Evolutionary conservation across 2,888 invertebrate genomes (phyloP).

Genomic region (Yponomeuta sedellus): DNA sequence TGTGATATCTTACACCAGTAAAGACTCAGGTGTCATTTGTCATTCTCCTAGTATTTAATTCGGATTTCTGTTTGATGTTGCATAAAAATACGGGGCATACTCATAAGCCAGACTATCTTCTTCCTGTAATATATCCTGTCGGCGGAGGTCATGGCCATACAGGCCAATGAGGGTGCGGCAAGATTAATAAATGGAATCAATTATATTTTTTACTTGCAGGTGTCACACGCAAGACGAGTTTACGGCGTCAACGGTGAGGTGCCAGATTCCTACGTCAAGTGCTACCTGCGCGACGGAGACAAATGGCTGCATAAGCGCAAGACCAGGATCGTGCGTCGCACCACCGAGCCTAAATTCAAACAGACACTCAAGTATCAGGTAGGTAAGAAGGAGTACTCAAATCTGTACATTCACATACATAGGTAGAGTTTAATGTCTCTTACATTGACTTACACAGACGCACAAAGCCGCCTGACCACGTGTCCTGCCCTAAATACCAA

Average conservation of each 20-base stretch:
- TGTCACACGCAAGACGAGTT: conserved; percentile 66
- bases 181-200: not conserved
- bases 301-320: conserved; percentile 94
- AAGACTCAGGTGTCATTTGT: no score
- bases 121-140: no score
- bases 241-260: conserved; percentile 81
- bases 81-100: no score
- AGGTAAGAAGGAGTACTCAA: conserved; percentile 49
- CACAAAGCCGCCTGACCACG: no score
- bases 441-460: no score
- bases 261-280: conserved; percentile 95
- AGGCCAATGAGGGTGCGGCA: no score
- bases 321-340: conserved; percentile 88
- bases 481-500: no score
- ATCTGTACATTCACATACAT: not conserved
- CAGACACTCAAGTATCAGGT: conserved; percentile 92
- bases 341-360: conserved; percentile 89
- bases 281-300: conserved; percentile 92
- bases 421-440: not conserved
- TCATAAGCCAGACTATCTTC: no score
- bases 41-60: no score
- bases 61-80: no score
- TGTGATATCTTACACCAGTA: no score
- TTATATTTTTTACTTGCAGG: conserved; percentile 31
- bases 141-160: no score